Evolutionary conservation across 2,113 vertebrate genomes (phyloP).

Genomic region (Calonectris borealis): DNA sequence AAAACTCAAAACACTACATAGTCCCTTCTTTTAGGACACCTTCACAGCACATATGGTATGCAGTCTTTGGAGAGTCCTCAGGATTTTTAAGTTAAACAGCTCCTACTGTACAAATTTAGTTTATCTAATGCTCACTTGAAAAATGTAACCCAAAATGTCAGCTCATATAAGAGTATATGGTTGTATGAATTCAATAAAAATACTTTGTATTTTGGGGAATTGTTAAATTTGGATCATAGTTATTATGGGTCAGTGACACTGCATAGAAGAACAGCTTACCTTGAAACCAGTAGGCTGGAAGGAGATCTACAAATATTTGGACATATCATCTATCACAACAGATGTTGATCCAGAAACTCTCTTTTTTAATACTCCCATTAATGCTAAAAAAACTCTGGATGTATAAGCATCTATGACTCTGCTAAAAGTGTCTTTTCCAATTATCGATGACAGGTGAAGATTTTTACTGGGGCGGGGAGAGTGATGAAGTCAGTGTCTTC

Average conservation of each 20-base stretch:
- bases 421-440: background rate
- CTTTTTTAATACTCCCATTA: background rate
- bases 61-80: background rate
- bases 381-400: background rate
- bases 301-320: background rate
- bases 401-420: background rate
- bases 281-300: background rate
- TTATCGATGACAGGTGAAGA: background rate
- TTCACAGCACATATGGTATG: conserved; percentile 3
- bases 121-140: background rate
- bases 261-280: background rate
- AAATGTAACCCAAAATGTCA: background rate
- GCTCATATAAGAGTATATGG: background rate
- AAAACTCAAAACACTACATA: background rate
- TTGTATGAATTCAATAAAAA: background rate
- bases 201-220: background rate
- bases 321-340: background rate
- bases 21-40: background rate
- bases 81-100: background rate
- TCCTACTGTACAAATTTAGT: background rate
- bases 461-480: background rate
- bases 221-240: background rate
- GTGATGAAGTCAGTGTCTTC: background rate
- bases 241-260: background rate
- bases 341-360: background rate